Evolutionary conservation across 1,140 invertebrate genomes (phyloP).

Genomic region (Drosophila orena): DNA sequence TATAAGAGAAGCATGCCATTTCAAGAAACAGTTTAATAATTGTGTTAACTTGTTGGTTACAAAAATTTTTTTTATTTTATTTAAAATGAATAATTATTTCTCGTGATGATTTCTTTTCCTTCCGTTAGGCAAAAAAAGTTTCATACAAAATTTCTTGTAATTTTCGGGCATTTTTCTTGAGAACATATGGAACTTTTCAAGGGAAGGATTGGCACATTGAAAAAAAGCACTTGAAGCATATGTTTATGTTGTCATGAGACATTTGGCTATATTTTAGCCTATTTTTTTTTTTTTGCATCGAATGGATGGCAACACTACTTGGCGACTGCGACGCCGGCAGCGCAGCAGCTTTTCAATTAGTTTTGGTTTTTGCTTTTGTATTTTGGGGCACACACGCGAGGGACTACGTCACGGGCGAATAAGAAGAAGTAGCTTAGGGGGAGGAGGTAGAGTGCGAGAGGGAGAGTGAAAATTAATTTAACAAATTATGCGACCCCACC

Average conservation of each 20-base stretch:
- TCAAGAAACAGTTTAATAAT: too few species aligned
- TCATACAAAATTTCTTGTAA: background rate
- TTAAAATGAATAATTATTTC: background rate
- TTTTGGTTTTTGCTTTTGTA: conserved; percentile 42
- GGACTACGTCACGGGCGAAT: conserved; percentile 33
- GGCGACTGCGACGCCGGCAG: conserved; percentile 34
- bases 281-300: background rate
- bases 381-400: conserved; percentile 44
- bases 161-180: background rate
- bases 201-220: background rate
- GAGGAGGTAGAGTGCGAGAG: conserved; percentile 17
- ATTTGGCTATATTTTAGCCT: background rate
- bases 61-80: too few species aligned
- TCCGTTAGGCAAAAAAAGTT: background rate
- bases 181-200: background rate
- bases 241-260: background rate
- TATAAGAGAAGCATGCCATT: background rate
- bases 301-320: conserved; percentile 10
- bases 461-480: conserved; percentile 75
- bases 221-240: background rate
- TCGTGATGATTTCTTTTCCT: background rate
- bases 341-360: conserved; percentile 67
- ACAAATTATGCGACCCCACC: conserved; percentile 70
- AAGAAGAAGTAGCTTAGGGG: conserved; percentile 8
- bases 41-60: too few species aligned